Conservation (phyloP, 2,888 invertebrate genomes). For the Caenorhabditis japonica region DNA sequence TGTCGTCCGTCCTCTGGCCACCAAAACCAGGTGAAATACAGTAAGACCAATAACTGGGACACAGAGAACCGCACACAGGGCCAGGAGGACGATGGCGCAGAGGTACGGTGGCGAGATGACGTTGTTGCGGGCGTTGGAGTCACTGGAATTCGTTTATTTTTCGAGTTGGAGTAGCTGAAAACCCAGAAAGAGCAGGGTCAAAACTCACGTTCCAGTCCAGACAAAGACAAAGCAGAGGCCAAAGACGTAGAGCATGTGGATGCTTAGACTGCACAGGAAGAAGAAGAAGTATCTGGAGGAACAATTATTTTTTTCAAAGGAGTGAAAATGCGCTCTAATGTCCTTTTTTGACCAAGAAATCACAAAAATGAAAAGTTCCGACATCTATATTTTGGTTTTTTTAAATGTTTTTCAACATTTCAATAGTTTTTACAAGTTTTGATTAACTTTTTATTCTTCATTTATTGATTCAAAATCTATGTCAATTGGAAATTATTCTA, state of each 20-base stretch:
- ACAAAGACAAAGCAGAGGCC: constrained; percentile 92
- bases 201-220: constrained; percentile 79
- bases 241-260: constrained; percentile 98
- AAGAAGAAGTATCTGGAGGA: constrained; percentile 88
- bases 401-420: constrained; percentile 5
- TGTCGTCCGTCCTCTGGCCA: constrained; percentile 95
- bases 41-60: constrained; percentile 97
- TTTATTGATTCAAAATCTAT: too few relatives aligned
- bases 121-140: constrained; percentile 50
- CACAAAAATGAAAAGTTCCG: constrained; percentile 80
- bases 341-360: too few relatives aligned
- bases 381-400: constrained; percentile 1
- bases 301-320: too few relatives aligned
- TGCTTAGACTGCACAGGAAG: constrained; percentile 93
- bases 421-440: too few relatives aligned
- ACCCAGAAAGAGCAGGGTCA: too few relatives aligned
- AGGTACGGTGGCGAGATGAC: constrained; percentile 76
- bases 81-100: constrained; percentile 86
- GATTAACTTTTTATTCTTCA: too few relatives aligned
- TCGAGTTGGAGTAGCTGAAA: background rate
- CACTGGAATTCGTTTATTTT: constrained; percentile 19
- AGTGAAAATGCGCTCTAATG: too few relatives aligned
- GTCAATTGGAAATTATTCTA: too few relatives aligned
- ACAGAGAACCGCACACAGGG: constrained; percentile 89
- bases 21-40: constrained; percentile 96